Conservation (phyloP, 1,140 invertebrate genomes). For the Drosophila guanche region DNA sequence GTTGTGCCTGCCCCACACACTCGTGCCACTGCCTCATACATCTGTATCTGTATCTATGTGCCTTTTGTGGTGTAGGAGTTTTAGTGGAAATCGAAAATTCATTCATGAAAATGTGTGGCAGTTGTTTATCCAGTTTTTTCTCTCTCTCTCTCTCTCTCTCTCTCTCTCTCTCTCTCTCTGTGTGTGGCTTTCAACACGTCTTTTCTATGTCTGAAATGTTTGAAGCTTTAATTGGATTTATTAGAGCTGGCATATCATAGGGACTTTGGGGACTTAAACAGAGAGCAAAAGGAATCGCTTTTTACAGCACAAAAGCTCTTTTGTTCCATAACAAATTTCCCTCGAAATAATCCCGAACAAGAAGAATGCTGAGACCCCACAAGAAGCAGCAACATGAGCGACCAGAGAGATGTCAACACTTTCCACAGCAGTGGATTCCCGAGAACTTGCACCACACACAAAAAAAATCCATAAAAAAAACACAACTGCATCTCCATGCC, state of each 20-base stretch:
- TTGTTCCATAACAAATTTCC: conserved; percentile 30
- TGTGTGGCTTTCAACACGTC: conserved; percentile 66
- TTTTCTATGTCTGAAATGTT: conserved; percentile 51
- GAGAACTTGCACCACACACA: conserved; percentile 64
- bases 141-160: neutral
- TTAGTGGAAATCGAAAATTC: conserved; percentile 60
- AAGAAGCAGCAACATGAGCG: conserved; percentile 30
- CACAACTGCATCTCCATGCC: too few species aligned
- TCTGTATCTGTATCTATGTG: neutral
- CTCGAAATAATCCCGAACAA: conserved; percentile 65
- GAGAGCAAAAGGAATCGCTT: conserved; percentile 33
- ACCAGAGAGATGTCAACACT: conserved; percentile 62
- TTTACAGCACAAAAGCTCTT: conserved; percentile 47
- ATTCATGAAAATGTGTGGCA: conserved; percentile 69
- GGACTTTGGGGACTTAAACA: too few species aligned
- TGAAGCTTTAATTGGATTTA: conserved; percentile 57
- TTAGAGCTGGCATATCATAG: conserved; percentile 12
- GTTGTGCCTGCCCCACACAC: conserved; percentile 21
- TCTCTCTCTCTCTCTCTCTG: neutral
- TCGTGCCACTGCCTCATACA: neutral
- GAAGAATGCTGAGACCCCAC: conserved; percentile 56
- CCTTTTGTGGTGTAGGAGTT: conserved; percentile 47
- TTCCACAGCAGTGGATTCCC: conserved; percentile 62
- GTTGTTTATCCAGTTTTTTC: conserved; percentile 63
- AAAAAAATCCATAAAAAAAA: conserved; percentile 30